A percentile compares a stretch with the other conserved stretches of the same genome.
phyloP scores from a whole-genome alignment of 2,888 invertebrate genomes.

The Apamea anceps region DNA sequence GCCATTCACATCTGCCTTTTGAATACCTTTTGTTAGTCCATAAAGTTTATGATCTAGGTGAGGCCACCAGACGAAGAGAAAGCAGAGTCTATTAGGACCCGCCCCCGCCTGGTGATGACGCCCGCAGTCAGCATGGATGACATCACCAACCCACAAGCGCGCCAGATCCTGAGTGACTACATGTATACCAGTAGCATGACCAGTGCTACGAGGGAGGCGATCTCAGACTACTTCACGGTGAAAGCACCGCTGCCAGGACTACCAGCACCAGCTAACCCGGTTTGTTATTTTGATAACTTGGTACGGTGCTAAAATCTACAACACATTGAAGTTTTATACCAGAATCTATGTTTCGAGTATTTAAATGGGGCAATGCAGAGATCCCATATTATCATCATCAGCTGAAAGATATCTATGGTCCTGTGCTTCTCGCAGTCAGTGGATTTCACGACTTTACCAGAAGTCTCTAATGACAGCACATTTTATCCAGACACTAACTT shows the following conservation, averaged over 20 bases:
- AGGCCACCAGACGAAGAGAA: constrained; percentile 65
- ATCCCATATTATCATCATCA: neutral
- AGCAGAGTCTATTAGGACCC: constrained; percentile 68
- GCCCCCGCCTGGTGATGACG: constrained; percentile 80
- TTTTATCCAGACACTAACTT: neutral
- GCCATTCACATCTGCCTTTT: neutral
- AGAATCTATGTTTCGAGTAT: neutral
- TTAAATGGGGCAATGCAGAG: neutral
- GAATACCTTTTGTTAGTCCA: neutral
- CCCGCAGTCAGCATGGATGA: constrained; percentile 80
- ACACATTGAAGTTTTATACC: neutral
- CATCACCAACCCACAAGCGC: constrained; percentile 66
- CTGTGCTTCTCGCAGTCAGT: neutral
- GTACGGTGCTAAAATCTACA: neutral
- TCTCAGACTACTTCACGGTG: constrained; percentile 54
- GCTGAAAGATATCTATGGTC: neutral
- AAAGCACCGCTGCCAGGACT: constrained; percentile 65
- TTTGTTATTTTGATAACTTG: constrained; percentile 36
- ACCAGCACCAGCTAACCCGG: constrained; percentile 69
- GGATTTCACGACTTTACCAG: neutral
- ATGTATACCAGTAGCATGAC: constrained; percentile 74
- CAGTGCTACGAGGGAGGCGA: constrained; percentile 50
- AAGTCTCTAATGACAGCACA: neutral
- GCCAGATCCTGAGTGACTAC: constrained; percentile 70
- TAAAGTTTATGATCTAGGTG: constrained; percentile 16